A percentile compares a stretch with the other conserved stretches of the same genome.
Evolutionary conservation across 1,140 invertebrate genomes (phyloP).

Genomic region (Linepithema humile): DNA sequence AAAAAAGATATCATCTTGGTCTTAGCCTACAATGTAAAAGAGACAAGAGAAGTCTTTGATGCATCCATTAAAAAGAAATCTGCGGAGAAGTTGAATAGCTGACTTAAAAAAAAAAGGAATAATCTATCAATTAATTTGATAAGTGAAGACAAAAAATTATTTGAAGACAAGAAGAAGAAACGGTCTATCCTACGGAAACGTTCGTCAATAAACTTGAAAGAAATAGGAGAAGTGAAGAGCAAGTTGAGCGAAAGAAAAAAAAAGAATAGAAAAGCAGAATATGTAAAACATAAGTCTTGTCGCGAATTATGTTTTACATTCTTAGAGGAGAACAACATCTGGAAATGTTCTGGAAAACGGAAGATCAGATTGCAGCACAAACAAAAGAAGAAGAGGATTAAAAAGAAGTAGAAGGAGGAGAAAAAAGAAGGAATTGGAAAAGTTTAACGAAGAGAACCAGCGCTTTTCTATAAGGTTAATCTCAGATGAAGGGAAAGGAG

Average conservation of each 20-base stretch:
- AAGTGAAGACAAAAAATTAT: not conserved
- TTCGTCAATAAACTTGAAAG: not conserved
- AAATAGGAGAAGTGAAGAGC: not conserved
- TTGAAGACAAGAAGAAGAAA: not conserved
- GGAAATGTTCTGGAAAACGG: not conserved
- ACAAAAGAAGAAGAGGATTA: too few species aligned
- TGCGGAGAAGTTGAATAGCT: not conserved
- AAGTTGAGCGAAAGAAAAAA: not conserved
- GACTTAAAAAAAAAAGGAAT: not conserved
- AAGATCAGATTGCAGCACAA: not conserved
- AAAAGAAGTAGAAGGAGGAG: too few species aligned
- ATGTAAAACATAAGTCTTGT: not conserved
- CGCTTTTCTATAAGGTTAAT: not conserved
- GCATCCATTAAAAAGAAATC: slow-evolving; percentile 7
- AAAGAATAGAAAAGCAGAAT: not conserved
- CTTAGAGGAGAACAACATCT: not conserved
- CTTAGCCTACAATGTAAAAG: not conserved
- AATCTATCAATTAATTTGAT: not conserved
- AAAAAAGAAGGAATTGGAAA: not conserved
- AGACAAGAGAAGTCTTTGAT: not conserved
- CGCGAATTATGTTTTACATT: not conserved
- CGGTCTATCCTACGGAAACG: not conserved
- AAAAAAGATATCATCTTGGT: not conserved
- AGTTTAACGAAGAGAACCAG: not conserved
- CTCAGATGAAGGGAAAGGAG: not conserved